These are phyloP conservation scores for Sinentomon sp. DNA, from an alignment of 2,888 invertebrate genomes.

Conservation along the genomic window DNA sequence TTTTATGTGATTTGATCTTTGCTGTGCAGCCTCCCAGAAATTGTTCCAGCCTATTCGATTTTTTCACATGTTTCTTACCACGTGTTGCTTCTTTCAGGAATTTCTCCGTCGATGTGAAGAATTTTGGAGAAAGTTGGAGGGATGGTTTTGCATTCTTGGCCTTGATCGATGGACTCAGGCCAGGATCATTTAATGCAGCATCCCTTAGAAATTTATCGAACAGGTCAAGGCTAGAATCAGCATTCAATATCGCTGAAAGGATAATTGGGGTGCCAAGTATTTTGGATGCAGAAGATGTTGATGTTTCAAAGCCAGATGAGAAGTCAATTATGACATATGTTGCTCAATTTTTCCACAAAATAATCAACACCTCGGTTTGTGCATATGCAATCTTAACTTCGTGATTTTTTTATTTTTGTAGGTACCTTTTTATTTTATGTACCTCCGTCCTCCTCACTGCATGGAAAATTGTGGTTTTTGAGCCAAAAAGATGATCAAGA, in stretches of 20 bases:
- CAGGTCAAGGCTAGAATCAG: slow-evolving; percentile 56
- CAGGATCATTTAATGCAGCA: slow-evolving; percentile 65
- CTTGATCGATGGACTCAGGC: slow-evolving; percentile 77
- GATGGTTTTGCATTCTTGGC: slow-evolving; percentile 87
- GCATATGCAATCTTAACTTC: neutral
- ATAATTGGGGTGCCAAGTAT: slow-evolving; percentile 73
- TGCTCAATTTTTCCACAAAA: slow-evolving; percentile 85
- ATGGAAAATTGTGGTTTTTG: too few relatives aligned
- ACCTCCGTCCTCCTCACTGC: too few relatives aligned
- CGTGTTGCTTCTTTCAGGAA: slow-evolving; percentile 26
- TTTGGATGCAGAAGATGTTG: slow-evolving; percentile 82
- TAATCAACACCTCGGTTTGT: neutral
- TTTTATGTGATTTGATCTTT: too few relatives aligned
- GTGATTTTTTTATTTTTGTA: neutral
- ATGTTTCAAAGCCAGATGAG: slow-evolving; percentile 84
- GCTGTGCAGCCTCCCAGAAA: too few relatives aligned
- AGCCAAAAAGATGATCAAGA: too few relatives aligned
- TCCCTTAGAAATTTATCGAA: slow-evolving; percentile 50
- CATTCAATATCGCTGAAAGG: slow-evolving; percentile 71
- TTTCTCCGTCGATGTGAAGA: slow-evolving; percentile 59
- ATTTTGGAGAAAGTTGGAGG: slow-evolving; percentile 77
- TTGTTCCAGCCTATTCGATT: neutral
- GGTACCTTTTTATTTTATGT: neutral
- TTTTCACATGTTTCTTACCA: neutral
- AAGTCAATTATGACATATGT: slow-evolving; percentile 96